Percentiles rank a stretch among this genome's conserved stretches.
Conservation (phyloP, 2,888 invertebrate genomes). For the Melolontha melolontha region DNA sequence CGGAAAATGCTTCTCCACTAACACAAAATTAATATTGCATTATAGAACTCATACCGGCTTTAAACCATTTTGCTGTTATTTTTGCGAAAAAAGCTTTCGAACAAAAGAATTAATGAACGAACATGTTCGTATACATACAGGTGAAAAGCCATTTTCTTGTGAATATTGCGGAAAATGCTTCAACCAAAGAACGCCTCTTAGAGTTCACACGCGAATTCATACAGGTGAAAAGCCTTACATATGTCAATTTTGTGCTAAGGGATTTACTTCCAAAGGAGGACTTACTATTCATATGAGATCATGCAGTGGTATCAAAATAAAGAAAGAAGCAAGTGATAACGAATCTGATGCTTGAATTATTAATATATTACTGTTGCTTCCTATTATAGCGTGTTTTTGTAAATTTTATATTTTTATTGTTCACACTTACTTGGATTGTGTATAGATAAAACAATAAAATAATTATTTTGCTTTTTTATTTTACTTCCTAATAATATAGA, state of each 20-base stretch:
- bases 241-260: conserved; percentile 52
- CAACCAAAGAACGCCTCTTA: conserved; percentile 50
- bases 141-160: conserved; percentile 55
- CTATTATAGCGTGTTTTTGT: conserved; percentile 14
- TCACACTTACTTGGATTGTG: conserved; percentile 43
- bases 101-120: conserved; percentile 53
- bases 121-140: conserved; percentile 55
- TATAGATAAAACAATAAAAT: background rate
- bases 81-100: conserved; percentile 55
- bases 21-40: conserved; percentile 55
- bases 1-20: conserved; percentile 37
- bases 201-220: conserved; percentile 51
- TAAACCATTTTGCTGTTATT: conserved; percentile 53
- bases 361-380: conserved; percentile 32
- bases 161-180: conserved; percentile 53
- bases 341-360: conserved; percentile 2
- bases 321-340: conserved; percentile 4
- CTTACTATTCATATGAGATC: conserved; percentile 45
- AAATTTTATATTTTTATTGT: background rate
- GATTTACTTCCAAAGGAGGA: conserved; percentile 52
- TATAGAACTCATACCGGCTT: conserved; percentile 54
- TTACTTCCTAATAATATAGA: no score
- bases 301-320: conserved; percentile 27
- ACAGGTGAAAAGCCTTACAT: conserved; percentile 53
- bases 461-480: no score